Conservation (phyloP, 2,888 invertebrate species). For the Apamea anceps region DNA sequence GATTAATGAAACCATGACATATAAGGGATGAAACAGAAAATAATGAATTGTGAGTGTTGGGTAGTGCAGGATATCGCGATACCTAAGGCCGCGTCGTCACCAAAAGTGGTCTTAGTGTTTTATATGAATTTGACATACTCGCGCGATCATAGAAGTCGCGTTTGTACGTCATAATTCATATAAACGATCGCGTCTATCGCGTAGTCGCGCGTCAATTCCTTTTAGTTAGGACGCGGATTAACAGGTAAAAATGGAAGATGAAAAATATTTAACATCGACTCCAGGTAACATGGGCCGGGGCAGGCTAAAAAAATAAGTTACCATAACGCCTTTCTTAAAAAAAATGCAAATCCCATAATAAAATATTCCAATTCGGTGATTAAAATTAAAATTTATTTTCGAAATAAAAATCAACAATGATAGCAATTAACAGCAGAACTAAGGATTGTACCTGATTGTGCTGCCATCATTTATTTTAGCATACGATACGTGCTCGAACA, state of each 20-base stretch:
- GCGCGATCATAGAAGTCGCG: too few species aligned
- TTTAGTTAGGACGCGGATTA: neutral
- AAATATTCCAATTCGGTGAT: too few species aligned
- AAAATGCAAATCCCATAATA: neutral
- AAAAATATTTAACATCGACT: neutral
- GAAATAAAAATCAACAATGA: neutral
- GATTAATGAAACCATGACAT: too few species aligned
- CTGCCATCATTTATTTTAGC: slow-evolving; percentile 29
- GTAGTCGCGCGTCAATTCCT: neutral
- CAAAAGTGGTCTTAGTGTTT: too few species aligned
- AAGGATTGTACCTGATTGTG: slow-evolving; percentile 11
- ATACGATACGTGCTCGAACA: slow-evolving; percentile 75
- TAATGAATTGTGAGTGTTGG: too few species aligned
- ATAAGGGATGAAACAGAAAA: too few species aligned
- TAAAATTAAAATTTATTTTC: neutral
- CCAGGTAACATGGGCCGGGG: neutral
- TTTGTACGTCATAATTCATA: too few species aligned
- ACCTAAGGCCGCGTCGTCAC: too few species aligned
- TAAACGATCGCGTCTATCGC: too few species aligned
- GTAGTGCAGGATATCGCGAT: too few species aligned
- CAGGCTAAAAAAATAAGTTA: neutral
- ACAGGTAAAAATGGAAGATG: neutral
- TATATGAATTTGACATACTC: too few species aligned
- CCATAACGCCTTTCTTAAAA: neutral
- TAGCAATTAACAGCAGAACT: slow-evolving; percentile 11